Percentiles rank a stretch among this genome's conserved stretches.
These are phyloP conservation scores for Glyptemys insculpta DNA, from an alignment of 2,797 vertebrate genomes.

Conservation along the genomic window DNA sequence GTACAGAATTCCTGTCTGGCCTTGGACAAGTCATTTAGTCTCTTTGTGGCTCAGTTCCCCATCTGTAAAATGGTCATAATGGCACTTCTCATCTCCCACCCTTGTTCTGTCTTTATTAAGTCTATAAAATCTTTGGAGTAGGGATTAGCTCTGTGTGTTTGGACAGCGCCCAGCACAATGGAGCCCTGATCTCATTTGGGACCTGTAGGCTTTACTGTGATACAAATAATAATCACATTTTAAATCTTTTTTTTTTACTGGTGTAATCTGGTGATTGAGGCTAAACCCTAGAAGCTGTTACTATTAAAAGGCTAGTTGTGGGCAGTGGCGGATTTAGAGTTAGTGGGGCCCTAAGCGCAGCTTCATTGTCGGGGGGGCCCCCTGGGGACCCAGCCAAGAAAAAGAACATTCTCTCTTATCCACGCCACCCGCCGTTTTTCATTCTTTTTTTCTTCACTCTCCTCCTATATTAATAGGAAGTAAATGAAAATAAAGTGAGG, in stretches of 20 bases:
- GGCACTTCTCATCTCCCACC: not conserved
- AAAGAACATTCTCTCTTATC: too few relatives aligned
- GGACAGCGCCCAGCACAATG: not conserved
- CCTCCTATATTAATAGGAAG: too few relatives aligned
- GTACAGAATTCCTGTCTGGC: not conserved
- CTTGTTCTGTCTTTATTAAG: not conserved
- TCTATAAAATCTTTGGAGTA: not conserved
- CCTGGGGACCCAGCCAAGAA: too few relatives aligned
- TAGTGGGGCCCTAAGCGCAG: too few relatives aligned
- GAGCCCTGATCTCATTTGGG: not conserved
- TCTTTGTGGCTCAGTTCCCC: accelerated
- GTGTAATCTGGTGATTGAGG: not conserved
- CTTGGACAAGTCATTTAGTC: not conserved
- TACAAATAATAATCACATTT: not conserved
- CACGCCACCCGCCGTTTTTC: too few relatives aligned
- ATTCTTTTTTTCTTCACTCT: not conserved
- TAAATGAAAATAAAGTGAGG: too few relatives aligned
- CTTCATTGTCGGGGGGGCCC: too few relatives aligned
- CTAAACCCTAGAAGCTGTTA: not conserved
- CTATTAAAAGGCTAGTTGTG: not conserved
- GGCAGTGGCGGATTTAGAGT: too few relatives aligned
- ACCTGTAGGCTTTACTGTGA: not conserved
- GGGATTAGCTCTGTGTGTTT: not conserved
- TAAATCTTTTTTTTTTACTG: not conserved
- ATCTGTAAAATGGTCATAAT: not conserved